These are phyloP conservation scores for Lordiphosa mommai DNA, from an alignment of 1,140 invertebrate species.

Conservation along the genomic window DNA sequence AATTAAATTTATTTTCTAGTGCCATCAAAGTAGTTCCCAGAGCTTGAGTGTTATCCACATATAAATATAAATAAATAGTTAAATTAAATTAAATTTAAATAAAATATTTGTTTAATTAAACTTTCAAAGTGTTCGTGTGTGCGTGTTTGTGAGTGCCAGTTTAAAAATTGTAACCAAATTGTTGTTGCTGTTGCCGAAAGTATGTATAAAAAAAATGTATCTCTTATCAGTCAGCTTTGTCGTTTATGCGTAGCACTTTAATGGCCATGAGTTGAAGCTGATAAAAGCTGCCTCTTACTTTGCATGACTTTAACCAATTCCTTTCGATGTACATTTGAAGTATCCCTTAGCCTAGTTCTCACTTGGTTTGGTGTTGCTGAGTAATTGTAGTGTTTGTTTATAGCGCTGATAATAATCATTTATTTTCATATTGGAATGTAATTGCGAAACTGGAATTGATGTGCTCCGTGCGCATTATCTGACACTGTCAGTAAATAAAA, in stretches of 20 bases:
- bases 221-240: slow-evolving; percentile 59
- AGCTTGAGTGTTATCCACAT: slow-evolving; percentile 18
- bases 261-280: slow-evolving; percentile 29
- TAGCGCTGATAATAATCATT: slow-evolving; percentile 27
- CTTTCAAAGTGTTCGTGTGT: slow-evolving; percentile 23
- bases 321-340: slow-evolving; percentile 20
- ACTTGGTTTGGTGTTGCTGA: slow-evolving; percentile 11
- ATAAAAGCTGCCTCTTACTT: slow-evolving; percentile 35
- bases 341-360: slow-evolving; percentile 7
- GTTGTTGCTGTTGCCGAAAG: slow-evolving; percentile 45
- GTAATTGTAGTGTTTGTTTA: slow-evolving; percentile 33
- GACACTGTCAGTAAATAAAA: neutral
- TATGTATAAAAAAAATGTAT: slow-evolving; percentile 72
- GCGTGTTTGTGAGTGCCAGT: slow-evolving; percentile 42
- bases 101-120: slow-evolving; percentile 9
- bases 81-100: slow-evolving; percentile 19
- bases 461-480: slow-evolving; percentile 11
- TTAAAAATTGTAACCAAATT: slow-evolving; percentile 19
- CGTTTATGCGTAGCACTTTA: slow-evolving; percentile 53
- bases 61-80: slow-evolving; percentile 10
- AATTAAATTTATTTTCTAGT: neutral
- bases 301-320: slow-evolving; percentile 28
- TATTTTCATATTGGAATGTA: slow-evolving; percentile 23
- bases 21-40: slow-evolving; percentile 9
- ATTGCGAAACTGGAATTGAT: slow-evolving; percentile 47